Percentiles rank a stretch among this genome's conserved stretches.
These are phyloP conservation scores for Megaceryle torquata DNA, from an alignment of 2,113 vertebrate species.

Conservation along the genomic window DNA sequence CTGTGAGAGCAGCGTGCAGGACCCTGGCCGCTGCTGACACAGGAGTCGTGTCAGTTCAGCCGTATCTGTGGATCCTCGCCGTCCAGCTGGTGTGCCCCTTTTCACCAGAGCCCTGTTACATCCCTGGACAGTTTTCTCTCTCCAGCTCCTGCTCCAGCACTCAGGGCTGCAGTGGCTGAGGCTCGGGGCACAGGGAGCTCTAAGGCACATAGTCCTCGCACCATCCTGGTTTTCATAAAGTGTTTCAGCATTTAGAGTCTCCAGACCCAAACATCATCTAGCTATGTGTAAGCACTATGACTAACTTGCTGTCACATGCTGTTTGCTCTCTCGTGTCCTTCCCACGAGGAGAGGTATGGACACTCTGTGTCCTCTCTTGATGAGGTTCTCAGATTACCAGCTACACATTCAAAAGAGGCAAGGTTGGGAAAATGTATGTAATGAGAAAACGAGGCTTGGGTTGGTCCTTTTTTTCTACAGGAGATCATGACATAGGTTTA, in stretches of 20 bases:
- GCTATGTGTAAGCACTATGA: background rate
- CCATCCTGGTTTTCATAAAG: background rate
- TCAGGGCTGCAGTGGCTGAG: background rate
- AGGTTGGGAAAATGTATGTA: background rate
- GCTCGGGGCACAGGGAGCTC: background rate
- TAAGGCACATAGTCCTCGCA: background rate
- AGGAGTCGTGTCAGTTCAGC: background rate
- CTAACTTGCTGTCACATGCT: accelerated
- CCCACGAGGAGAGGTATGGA: background rate
- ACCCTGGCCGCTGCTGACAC: background rate
- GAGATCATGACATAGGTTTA: background rate
- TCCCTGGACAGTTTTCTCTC: background rate
- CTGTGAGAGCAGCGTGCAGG: background rate
- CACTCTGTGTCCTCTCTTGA: background rate
- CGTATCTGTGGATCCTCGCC: accelerated
- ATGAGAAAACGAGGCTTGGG: background rate
- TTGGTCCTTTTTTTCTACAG: background rate
- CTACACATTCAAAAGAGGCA: background rate
- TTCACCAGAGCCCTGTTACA: accelerated
- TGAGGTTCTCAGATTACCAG: background rate
- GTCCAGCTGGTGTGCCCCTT: background rate
- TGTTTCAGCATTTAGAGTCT: background rate
- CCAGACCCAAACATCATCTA: background rate
- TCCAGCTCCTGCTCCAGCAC: background rate
- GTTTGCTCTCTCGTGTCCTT: background rate